A percentile compares a stretch with the other conserved stretches of the same genome.
Conservation (phyloP, 2,888 invertebrate species). For the Coenonympha glycerion region DNA sequence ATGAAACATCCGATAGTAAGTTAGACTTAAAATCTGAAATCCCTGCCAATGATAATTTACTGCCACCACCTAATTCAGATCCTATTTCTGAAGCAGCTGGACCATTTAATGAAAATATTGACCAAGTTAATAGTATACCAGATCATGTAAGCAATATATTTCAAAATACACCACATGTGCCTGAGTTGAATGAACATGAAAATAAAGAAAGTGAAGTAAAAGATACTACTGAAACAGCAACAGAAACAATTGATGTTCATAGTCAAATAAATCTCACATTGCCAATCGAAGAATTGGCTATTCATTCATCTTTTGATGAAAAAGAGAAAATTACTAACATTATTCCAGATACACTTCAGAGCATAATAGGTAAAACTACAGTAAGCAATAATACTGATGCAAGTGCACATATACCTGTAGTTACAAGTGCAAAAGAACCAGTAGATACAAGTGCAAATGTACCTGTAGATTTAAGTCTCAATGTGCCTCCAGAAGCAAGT, state of each 20-base stretch:
- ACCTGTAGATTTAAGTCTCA: too few species aligned
- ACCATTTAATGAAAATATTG: slow-evolving; percentile 30
- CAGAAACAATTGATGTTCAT: background rate
- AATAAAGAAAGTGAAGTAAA: background rate
- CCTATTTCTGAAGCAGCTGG: slow-evolving; percentile 27
- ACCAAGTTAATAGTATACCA: background rate
- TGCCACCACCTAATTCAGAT: slow-evolving; percentile 29
- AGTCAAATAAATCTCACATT: background rate
- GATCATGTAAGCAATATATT: background rate
- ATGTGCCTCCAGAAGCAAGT: too few species aligned
- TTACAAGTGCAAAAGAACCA: too few species aligned
- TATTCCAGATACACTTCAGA: too few species aligned
- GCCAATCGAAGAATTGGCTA: too few species aligned
- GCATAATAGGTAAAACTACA: too few species aligned
- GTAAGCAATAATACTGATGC: too few species aligned
- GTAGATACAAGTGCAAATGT: too few species aligned
- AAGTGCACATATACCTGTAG: too few species aligned
- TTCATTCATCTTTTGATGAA: too few species aligned
- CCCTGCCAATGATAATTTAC: slow-evolving; percentile 40
- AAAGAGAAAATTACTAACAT: too few species aligned
- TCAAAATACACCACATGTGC: background rate
- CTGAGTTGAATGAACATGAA: background rate
- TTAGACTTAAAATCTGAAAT: slow-evolving; percentile 28
- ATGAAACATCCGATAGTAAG: slow-evolving; percentile 40
- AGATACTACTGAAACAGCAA: background rate